Percentiles rank a stretch among this genome's conserved stretches.
Conservation (phyloP, 1,140 invertebrate species). For the Ostrea denselamellosa region DNA sequence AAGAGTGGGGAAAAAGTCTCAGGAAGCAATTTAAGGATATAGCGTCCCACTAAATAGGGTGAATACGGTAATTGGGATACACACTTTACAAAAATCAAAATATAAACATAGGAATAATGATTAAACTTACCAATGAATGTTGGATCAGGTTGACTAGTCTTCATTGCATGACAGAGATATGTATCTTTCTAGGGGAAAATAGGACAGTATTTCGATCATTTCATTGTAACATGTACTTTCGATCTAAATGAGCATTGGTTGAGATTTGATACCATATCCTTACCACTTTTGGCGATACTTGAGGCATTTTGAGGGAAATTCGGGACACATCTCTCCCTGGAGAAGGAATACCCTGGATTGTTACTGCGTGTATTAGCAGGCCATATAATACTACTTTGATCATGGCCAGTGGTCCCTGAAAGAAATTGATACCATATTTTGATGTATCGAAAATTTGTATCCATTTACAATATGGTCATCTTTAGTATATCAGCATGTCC, state of each 20-base stretch:
- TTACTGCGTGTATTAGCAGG: neutral
- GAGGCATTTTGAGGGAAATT: conserved; percentile 60
- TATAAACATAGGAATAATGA: no score
- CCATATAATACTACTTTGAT: conserved; percentile 19
- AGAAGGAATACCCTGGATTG: conserved; percentile 38
- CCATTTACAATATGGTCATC: no score
- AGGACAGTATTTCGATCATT: neutral
- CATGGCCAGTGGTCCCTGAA: conserved; percentile 32
- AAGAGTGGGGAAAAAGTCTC: no score
- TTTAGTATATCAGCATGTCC: no score
- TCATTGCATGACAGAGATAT: conserved; percentile 69
- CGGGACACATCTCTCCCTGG: neutral
- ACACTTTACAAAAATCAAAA: neutral
- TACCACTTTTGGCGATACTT: conserved; percentile 63
- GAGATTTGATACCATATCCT: conserved; percentile 16
- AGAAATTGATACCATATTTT: neutral
- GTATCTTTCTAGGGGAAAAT: conserved; percentile 65
- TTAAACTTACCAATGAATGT: conserved; percentile 66
- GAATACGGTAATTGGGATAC: neutral
- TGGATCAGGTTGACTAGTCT: conserved; percentile 57
- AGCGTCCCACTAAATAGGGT: no score
- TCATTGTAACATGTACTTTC: neutral
- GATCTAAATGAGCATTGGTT: neutral
- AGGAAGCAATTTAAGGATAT: no score
- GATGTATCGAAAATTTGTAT: no score